These are phyloP conservation scores for Pipa parva DNA, from an alignment of 2,113 vertebrate genomes.

Conservation along the genomic window DNA sequence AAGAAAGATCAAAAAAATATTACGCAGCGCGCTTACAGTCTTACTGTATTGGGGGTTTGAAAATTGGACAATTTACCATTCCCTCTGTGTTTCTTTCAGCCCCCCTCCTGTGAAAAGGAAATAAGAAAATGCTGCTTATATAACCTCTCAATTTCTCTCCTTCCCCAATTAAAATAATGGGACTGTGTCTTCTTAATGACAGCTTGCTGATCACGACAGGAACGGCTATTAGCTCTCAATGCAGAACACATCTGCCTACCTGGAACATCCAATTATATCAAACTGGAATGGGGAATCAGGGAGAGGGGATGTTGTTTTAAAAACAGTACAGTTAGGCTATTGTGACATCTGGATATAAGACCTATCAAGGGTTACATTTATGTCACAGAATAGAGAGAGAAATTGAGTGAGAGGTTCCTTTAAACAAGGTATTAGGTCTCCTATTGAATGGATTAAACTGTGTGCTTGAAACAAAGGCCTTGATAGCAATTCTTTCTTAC, in stretches of 20 bases:
- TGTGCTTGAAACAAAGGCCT: not conserved
- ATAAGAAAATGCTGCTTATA: constrained; percentile 25
- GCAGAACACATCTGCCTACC: constrained; percentile 41
- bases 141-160: constrained; percentile 33
- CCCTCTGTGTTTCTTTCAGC: not conserved
- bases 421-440: not conserved
- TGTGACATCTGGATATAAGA: too few species aligned
- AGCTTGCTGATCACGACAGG: constrained; percentile 39
- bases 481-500: too few species aligned
- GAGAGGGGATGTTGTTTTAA: not conserved
- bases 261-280: constrained; percentile 35
- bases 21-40: not conserved
- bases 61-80: constrained; percentile 4
- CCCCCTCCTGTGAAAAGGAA: constrained; percentile 29
- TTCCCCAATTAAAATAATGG: constrained; percentile 43
- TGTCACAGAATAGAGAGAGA: not conserved
- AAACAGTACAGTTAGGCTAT: not conserved
- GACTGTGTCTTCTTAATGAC: constrained; percentile 42
- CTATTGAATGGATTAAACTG: not conserved
- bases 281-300: constrained; percentile 20
- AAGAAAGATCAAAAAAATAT: constrained; percentile 15
- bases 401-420: not conserved
- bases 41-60: not conserved
- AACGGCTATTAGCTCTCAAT: constrained; percentile 39
- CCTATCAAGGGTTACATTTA: not conserved